These are phyloP conservation scores for Parazoanthus swiftii DNA, from an alignment of 92 coral and sea anemone genomes.

Conservation along the genomic window DNA sequence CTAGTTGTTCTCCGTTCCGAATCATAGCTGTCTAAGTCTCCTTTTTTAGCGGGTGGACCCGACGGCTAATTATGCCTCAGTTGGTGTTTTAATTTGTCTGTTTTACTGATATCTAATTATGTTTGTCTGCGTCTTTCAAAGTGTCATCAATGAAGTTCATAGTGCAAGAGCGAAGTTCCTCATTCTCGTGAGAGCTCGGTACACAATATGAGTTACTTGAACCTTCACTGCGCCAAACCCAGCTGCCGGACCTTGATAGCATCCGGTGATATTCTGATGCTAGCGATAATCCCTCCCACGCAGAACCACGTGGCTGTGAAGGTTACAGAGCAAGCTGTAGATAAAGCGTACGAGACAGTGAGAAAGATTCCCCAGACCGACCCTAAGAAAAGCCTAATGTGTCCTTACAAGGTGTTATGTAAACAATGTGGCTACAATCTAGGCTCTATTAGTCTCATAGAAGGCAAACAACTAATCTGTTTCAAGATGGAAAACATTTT, in stretches of 20 bases:
- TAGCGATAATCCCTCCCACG: conserved; percentile 78
- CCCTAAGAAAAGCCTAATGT: conserved; percentile 60
- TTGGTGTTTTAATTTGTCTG: background rate
- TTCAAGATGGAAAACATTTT: conserved; percentile 74
- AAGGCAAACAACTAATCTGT: conserved; percentile 63
- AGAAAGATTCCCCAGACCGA: conserved; percentile 63
- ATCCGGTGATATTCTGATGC: conserved; percentile 55
- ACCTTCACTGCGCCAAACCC: conserved; percentile 61
- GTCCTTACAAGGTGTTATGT: conserved; percentile 72
- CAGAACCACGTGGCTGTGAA: conserved; percentile 76
- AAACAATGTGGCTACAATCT: conserved; percentile 60
- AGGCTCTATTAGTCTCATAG: conserved; percentile 63
- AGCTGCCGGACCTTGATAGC: conserved; percentile 58
- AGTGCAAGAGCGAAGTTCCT: background rate
- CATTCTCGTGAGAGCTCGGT: background rate
- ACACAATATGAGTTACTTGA: conserved; percentile 13
- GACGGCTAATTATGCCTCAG: background rate
- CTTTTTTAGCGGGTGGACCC: too few relatives aligned
- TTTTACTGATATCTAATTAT: too few relatives aligned
- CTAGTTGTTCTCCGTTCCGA: too few relatives aligned
- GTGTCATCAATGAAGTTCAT: background rate
- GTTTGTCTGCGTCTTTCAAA: background rate
- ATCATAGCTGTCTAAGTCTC: too few relatives aligned
- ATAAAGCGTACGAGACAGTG: conserved; percentile 50
- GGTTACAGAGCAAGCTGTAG: conserved; percentile 45